A percentile compares a stretch with the other conserved stretches of the same genome.
phyloP scores from a whole-genome alignment of 1,140 invertebrate species.

The Anagrus nilaparvatae region DNA sequence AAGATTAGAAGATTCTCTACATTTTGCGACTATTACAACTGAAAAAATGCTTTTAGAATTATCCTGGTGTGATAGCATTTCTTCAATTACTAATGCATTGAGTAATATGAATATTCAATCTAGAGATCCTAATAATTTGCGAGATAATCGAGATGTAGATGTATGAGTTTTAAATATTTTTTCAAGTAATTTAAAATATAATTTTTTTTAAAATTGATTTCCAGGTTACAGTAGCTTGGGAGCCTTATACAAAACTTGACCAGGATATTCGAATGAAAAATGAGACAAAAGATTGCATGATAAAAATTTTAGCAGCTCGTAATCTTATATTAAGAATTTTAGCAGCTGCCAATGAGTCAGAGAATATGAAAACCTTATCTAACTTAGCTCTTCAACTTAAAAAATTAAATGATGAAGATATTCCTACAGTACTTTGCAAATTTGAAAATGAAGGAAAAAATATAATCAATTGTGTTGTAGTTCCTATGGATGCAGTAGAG shows the following conservation, averaged over 20 bases:
- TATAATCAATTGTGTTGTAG: slow-evolving; percentile 29
- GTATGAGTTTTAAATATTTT: slow-evolving; percentile 17
- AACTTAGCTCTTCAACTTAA: slow-evolving; percentile 27
- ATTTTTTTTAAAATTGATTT: slow-evolving; percentile 10
- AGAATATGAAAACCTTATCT: slow-evolving; percentile 24
- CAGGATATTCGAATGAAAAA: slow-evolving; percentile 28
- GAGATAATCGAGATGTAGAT: slow-evolving; percentile 51
- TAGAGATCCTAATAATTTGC: slow-evolving; percentile 41
- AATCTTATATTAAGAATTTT: slow-evolving; percentile 35
- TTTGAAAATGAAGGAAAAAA: slow-evolving; percentile 24
- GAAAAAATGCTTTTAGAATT: slow-evolving; percentile 74
- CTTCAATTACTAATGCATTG: slow-evolving; percentile 27
- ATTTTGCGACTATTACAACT: slow-evolving; percentile 63
- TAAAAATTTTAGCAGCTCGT: slow-evolving; percentile 29
- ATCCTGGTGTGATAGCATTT: slow-evolving; percentile 41
- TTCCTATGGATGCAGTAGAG: slow-evolving; percentile 36
- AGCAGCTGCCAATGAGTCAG: slow-evolving; percentile 25
- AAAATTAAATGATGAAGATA: slow-evolving; percentile 25
- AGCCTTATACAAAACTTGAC: slow-evolving; percentile 25
- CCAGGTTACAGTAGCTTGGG: slow-evolving; percentile 36
- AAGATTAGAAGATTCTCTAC: slow-evolving; percentile 70
- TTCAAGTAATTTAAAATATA: background rate
- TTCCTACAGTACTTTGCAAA: slow-evolving; percentile 28
- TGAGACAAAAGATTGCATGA: slow-evolving; percentile 36
- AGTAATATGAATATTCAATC: slow-evolving; percentile 46